A percentile compares a stretch with the other conserved stretches of the same genome.
Conservation (phyloP, 2,113 vertebrate species). For the Embiotoca jacksoni region DNA sequence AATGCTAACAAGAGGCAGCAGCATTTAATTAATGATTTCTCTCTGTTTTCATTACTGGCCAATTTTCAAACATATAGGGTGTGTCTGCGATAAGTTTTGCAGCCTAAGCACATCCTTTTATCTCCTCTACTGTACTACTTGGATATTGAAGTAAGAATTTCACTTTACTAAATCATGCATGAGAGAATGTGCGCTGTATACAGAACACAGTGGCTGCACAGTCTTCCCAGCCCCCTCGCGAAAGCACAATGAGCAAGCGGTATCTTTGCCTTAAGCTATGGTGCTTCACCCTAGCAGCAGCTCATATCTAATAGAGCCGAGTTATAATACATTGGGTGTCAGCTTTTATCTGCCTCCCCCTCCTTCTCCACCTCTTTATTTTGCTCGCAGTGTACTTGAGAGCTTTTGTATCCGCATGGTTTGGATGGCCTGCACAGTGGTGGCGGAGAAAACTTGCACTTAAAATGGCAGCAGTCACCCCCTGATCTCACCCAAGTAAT, state of each 20-base stretch:
- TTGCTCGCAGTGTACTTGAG: slow-evolving; percentile 56
- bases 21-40: background rate
- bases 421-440: slow-evolving; percentile 60
- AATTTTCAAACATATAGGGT: background rate
- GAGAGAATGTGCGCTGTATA: slow-evolving; percentile 55
- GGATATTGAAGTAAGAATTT: slow-evolving; percentile 57
- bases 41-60: slow-evolving; percentile 21
- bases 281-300: slow-evolving; percentile 65
- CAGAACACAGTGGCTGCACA: slow-evolving; percentile 45
- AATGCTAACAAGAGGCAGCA: no score
- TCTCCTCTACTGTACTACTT: slow-evolving; percentile 46
- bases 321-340: slow-evolving; percentile 80
- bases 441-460: slow-evolving; percentile 59
- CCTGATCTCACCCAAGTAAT: slow-evolving; percentile 59
- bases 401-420: slow-evolving; percentile 64
- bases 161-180: slow-evolving; percentile 73
- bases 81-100: slow-evolving; percentile 30
- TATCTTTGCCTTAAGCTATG: slow-evolving; percentile 71
- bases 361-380: slow-evolving; percentile 74
- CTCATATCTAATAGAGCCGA: slow-evolving; percentile 74
- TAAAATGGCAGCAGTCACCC: slow-evolving; percentile 56
- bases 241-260: slow-evolving; percentile 67
- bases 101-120: slow-evolving; percentile 47
- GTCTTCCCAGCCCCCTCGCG: slow-evolving; percentile 41
- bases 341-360: slow-evolving; percentile 75